Conservation (phyloP, 2,113 vertebrate species). For the Lasiurus borealis region DNA sequence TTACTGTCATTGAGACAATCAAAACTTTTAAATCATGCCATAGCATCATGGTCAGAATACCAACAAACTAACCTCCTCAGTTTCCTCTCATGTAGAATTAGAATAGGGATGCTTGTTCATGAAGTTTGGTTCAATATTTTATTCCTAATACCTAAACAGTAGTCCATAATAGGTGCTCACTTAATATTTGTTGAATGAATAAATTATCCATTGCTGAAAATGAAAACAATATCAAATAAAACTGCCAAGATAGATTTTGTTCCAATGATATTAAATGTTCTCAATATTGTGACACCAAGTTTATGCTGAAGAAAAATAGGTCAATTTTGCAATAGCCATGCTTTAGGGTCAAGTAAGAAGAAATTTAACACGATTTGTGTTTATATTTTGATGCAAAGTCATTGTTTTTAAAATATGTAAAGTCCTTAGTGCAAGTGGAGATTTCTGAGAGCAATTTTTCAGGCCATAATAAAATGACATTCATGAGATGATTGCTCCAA, state of each 20-base stretch:
- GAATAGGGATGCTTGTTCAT: neutral
- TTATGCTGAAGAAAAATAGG: neutral
- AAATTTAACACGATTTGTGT: neutral
- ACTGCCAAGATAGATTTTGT: neutral
- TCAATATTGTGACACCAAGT: neutral
- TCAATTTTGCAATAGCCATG: neutral
- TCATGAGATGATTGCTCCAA: neutral
- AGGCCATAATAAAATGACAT: neutral
- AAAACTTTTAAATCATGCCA: neutral
- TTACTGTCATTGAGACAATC: neutral
- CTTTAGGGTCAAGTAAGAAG: neutral
- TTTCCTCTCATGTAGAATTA: neutral
- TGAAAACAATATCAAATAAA: neutral
- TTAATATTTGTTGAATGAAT: neutral
- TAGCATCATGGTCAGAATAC: neutral
- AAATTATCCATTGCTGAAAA: neutral
- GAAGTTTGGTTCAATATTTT: neutral
- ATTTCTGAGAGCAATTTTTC: neutral
- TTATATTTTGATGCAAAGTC: slow-evolving; percentile 8
- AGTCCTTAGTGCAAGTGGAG: neutral
- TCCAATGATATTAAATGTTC: neutral
- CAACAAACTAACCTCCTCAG: neutral
- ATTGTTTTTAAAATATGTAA: slow-evolving; percentile 35
- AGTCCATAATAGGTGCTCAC: neutral
- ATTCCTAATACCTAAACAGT: neutral